Evolutionary conservation across 2,113 vertebrate genomes (phyloP).

Genomic region (Orthonyx spaldingii): DNA sequence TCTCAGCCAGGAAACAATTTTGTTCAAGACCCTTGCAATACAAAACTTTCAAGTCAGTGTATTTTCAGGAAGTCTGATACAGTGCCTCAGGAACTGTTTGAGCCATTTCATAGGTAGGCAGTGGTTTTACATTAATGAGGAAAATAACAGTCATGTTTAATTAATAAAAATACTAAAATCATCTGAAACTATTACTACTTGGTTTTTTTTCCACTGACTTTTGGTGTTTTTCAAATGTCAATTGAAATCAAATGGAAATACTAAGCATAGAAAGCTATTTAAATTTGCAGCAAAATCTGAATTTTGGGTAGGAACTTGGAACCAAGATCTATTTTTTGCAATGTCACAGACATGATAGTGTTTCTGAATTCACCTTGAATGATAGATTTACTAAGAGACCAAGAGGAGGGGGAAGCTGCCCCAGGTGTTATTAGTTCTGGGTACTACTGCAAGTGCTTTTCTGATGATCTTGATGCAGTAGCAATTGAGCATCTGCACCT

Average conservation of each 20-base stretch:
- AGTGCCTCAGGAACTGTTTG: slow-evolving; percentile 43
- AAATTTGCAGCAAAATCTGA: background rate
- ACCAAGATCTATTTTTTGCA: background rate
- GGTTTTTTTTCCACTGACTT: background rate
- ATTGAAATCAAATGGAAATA: background rate
- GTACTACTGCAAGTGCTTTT: background rate
- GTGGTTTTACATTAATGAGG: background rate
- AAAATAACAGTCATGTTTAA: background rate
- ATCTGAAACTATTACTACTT: background rate
- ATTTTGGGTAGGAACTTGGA: background rate
- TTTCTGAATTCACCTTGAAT: background rate
- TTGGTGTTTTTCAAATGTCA: background rate
- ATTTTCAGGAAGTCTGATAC: slow-evolving; percentile 21
- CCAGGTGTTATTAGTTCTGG: background rate
- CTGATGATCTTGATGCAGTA: background rate
- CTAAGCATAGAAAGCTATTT: background rate
- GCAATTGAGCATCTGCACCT: background rate
- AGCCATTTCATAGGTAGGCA: slow-evolving; percentile 54
- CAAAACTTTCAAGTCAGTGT: background rate
- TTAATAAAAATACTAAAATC: background rate
- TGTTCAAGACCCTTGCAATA: slow-evolving; percentile 52
- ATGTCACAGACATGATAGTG: background rate
- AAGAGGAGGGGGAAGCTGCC: background rate
- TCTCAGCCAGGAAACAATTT: slow-evolving; percentile 58
- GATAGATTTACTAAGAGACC: background rate